Evolutionary conservation across 2,797 vertebrate genomes (phyloP), one percentile per base, ranked within the genome.

Genomic region (Hirundo rustica): DNA sequence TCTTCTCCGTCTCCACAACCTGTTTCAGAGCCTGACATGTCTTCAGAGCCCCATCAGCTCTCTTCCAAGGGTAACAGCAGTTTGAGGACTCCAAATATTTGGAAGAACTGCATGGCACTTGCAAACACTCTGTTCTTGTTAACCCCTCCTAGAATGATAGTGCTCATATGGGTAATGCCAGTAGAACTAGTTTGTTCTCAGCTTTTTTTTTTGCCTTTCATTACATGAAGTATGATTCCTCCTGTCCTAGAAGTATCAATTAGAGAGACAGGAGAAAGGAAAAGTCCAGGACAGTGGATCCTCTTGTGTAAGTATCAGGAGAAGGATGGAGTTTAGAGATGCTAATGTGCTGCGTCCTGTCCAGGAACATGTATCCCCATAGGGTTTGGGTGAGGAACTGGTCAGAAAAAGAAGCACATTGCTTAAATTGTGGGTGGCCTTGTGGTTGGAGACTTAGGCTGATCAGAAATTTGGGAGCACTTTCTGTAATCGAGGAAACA

Each of bases 1-100:
- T 98, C 98, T 94, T 98, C 98, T 97, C 98, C 98, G 95, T 98
- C 98, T 97, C 98, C 98, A 97, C 98, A 98, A 97, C 98, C 98
- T 57, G 98, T 97, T 92, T 97, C 98, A 97, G 98, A 98, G 95
- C 98, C 97, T 96, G 98, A 98, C 97, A 95, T 98, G 97, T 97
- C 98, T 97, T 98, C 98, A 96, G 98, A 98, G 96, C 97, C 98
- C 90, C 98, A 97, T 92, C 98, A 98, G 98, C 97, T 98, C 95
- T 97, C 98, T 97, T 97, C 98, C 95, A 98, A 98, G 98, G 98
- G 98, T 98, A 98, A 98, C 97, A 94, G 97, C 97, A 97, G 97
- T 97, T 95, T 97, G 97, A 97, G 95, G 97, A 97, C 95, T 97
- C 93, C 92, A 95, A 88, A 93, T 97, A 96, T 96, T 96, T 97